Conservation (phyloP, 2,113 vertebrate species). For the Xyrauchen texanus region DNA sequence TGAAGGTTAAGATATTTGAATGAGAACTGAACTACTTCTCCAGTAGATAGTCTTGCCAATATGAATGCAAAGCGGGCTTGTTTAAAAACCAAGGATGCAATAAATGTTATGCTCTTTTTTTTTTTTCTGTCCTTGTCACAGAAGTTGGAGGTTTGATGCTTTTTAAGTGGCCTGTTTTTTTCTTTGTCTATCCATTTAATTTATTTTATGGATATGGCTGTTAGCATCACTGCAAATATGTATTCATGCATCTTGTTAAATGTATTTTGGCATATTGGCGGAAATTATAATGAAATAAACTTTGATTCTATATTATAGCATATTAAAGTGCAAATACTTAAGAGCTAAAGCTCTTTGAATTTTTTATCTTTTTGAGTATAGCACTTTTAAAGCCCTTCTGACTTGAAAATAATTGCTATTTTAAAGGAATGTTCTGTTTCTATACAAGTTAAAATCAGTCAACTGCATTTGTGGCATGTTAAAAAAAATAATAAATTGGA, state of each 20-base stretch:
- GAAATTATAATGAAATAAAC: conserved; percentile 3
- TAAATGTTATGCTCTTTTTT: background rate
- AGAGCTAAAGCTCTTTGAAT: background rate
- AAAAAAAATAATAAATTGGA: too few species aligned
- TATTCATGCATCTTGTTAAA: background rate
- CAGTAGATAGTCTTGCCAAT: background rate
- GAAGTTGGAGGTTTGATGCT: background rate
- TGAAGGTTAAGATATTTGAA: background rate
- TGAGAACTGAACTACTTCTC: background rate
- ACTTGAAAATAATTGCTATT: background rate
- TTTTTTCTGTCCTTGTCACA: background rate
- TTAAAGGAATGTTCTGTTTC: too few species aligned
- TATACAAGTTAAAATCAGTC: too few species aligned
- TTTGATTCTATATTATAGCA: background rate
- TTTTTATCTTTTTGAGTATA: background rate
- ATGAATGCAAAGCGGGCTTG: too few species aligned
- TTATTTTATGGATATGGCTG: background rate
- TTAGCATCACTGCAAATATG: background rate
- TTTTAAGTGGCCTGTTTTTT: background rate
- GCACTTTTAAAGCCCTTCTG: background rate
- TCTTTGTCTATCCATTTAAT: background rate
- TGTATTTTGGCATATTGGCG: conserved; percentile 4
- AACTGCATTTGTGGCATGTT: too few species aligned
- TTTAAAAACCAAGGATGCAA: too few species aligned
- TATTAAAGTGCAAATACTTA: background rate